Evolutionary conservation across 1,140 invertebrate species (phyloP).

Genomic region (Cyclargus thomasi): DNA sequence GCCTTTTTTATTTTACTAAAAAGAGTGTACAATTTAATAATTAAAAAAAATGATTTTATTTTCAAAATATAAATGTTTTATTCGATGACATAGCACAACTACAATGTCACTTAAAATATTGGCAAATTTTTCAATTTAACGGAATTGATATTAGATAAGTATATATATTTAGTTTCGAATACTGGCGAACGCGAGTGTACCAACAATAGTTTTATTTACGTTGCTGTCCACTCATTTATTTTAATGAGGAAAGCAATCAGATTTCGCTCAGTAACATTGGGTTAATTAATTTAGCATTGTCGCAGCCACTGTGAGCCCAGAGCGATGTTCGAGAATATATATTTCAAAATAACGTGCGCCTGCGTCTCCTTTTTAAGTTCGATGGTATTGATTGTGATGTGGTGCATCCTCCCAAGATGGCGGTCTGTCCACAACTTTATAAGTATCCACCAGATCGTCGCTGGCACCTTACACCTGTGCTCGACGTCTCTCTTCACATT

Average conservation of each 20-base stretch:
- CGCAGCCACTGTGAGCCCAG: not conserved
- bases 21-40: too few species aligned
- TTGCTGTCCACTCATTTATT: not conserved
- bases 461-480: conserved; percentile 23
- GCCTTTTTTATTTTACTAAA: too few species aligned
- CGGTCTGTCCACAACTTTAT: conserved; percentile 25
- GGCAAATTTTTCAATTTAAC: too few species aligned
- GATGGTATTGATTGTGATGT: conserved; percentile 20
- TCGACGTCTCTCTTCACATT: not conserved
- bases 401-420: conserved; percentile 22
- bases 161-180: not conserved
- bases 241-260: not conserved
- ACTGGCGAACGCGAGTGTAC: not conserved
- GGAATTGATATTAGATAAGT: too few species aligned
- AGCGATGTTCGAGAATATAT: not conserved
- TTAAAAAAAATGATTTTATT: too few species aligned
- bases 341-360: not conserved
- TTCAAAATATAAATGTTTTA: too few species aligned
- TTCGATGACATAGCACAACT: too few species aligned
- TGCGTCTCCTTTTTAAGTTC: conserved; percentile 22
- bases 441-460: conserved; percentile 23
- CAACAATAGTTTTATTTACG: too few species aligned
- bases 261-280: not conserved
- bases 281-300: not conserved
- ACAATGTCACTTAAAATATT: too few species aligned